Base-by-base conservation (phyloP, 2,113 vertebrate species). In the Platichthys flesus region DNA sequence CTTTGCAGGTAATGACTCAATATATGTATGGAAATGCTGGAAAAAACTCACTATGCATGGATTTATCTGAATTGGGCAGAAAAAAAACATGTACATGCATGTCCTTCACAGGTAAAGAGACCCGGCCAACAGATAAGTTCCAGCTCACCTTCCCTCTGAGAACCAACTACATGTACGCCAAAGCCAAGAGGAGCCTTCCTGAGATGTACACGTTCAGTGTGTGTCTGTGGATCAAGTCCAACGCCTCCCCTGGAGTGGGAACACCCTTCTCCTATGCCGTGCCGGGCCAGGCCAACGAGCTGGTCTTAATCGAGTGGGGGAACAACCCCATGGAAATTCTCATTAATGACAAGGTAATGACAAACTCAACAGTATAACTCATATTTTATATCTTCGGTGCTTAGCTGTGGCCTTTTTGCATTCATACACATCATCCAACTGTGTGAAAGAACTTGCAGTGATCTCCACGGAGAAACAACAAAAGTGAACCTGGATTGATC, bases 141-240 rank as follows among this genome's bases (percentile, higher is more conserved):
- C 98, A 99, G 94, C 95, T 99, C 85, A 98, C 96, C 0, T 98
- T 99, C 81, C 95, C 96, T 0, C 90, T 99, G 85, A 94, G 98
- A 78, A 99, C 98, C 86, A 99, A 99, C 94, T 99, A 99, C 94
- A 99, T 99, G 97, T 99, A 98, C 2, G 97, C 97, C 85, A 98
- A 98, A 94, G 96, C 97, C 91, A 97, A 96, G 93, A 94, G 94
- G 90, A 99, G 95, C 91, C 94, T 99, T 24, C 98, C 98, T 0
- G 98, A 99, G 92, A 99, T 99, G 98, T 98, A 96, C 16, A 96
- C 98, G 76, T 98, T 99, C 94, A 96, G 94, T 0, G 92, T 98
- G 79, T 97, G 96, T 90, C 96, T 98, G 96, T 99, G 98, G 98
- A 96, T 99, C 57, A 98, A 97, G 85, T 97, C 98, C 81, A 97